Base-by-base conservation (phyloP, 2,113 vertebrate species). In the Semicossyphus pulcher region DNA sequence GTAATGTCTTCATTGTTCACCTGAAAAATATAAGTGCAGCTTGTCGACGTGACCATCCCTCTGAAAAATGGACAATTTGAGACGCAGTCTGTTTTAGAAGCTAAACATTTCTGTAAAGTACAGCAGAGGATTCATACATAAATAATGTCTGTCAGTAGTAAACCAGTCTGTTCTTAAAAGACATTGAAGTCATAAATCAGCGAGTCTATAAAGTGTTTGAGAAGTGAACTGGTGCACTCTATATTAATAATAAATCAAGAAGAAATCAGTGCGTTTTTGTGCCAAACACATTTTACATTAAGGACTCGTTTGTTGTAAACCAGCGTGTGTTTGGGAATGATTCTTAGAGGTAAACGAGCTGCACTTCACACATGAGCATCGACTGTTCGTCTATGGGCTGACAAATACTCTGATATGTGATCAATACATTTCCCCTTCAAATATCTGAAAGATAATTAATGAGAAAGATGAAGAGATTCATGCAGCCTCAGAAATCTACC, bases 141-240 rank as follows among this genome's bases (percentile, higher is more conserved):
- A 59, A 51, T 45, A 32, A 64, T 31, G 45, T 11, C 57, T 21
- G 65, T 80, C 80, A 84, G 77, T 63, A 71, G 73, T 75, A 67
- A 81, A 83, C 77, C 76, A 57, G 3, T 7, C n/a, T 34, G 8
- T 37, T 63, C 31, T 66, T 45, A 36, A 34, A 72, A 72, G 54
- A 15, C 31, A 54, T 57, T 39, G 26, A 31, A 34, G 23, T 65
- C 34, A 61, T 26, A 5, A 61, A 65, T 70, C 23, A 31, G 31
- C 12, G 3, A 14, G 25, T 66, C 26, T 51, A 5, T 29, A 54
- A 66, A 67, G 64, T 63, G 51, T 39, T 70, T 65, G 1, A 18
- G 42, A 3, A 36, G 60, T 14, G 10, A 59, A 70, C 28, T 14
- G 21, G 41, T 42, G 73, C 78, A 63, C 75, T 68, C 56, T 28